Base-by-base conservation (phyloP, 2,888 invertebrate species). In the Gisinianus flammeolus region DNA sequence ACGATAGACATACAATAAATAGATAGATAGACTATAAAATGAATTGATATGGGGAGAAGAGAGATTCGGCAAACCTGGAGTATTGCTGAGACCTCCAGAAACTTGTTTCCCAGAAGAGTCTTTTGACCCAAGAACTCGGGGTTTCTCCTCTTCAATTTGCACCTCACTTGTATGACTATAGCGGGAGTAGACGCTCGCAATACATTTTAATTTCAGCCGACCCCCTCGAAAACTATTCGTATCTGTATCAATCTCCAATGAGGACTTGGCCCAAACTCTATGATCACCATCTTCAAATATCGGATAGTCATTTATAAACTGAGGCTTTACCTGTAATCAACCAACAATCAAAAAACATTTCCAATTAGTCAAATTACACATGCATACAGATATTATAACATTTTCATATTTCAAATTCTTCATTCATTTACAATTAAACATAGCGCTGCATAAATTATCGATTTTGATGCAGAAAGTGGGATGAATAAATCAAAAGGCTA, bases 131-230 rank as follows among this genome's bases (percentile, higher is more conserved):
- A 93, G 88, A 85, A 93, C 92, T 87, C 92, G 90, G 79, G 93
- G 93, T 85, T 91, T 91, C 87, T 93, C 92, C 88, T 93, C 92
- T 87, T 92, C 92, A 85, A 93, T 89, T 85, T 90, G 88, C 81
- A 91, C 88, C 86, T 91, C 91, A 76, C 90, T 89, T 83, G 90
- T 89, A 83, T 90, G 89, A 83, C 90, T 89, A 87, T 92, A 92
- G 35, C 79, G 80, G 52, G 84, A 83, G 80, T 82, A 85, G 64
- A 85, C 83, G 64, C 81, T 82, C 30, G 82, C 85, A 67, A 84
- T 82, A 69, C 85, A 85, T 78, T 85, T 83, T 69, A 85, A 79
- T 74, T 85, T 83, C 33, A 80, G 77, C 58, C 83, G 79, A 54
- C 84, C 84, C 8, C 81, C 81, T 5, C 83, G 82, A 79, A 84